A percentile compares a stretch with the other conserved stretches of the same genome.
These are phyloP conservation scores for Zoanthus sociatus DNA, from an alignment of 92 coral and sea anemone genomes.

Conservation along the genomic window DNA sequence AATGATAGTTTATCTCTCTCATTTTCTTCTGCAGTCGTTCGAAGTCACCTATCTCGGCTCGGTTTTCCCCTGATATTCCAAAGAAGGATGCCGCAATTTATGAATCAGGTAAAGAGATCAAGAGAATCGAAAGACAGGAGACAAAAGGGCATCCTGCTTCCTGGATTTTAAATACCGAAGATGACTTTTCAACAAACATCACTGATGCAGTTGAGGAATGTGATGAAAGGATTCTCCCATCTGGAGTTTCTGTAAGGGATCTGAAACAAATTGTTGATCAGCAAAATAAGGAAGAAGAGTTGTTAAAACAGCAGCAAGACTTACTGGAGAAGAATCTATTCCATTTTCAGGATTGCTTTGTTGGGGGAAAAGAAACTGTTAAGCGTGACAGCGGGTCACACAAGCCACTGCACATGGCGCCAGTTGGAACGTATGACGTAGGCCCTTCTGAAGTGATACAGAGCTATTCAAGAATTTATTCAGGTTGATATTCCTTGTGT, in stretches of 20 bases:
- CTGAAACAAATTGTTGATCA: slow-evolving; percentile 67
- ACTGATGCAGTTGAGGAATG: slow-evolving; percentile 13
- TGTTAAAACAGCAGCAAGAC: slow-evolving; percentile 80
- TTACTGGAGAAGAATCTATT: slow-evolving; percentile 75
- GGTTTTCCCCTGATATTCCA: slow-evolving; percentile 60
- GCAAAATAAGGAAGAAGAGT: slow-evolving; percentile 75
- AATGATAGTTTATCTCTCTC: background rate
- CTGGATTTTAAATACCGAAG: slow-evolving; percentile 15
- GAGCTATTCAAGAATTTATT: slow-evolving; percentile 69
- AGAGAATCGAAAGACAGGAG: background rate
- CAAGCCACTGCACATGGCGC: slow-evolving; percentile 51
- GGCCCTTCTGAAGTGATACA: slow-evolving; percentile 72
- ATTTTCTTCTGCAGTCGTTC: slow-evolving; percentile 50
- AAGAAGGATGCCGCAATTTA: slow-evolving; percentile 74
- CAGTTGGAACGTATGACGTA: slow-evolving; percentile 79
- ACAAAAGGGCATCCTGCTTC: background rate
- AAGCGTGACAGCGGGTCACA: slow-evolving; percentile 58
- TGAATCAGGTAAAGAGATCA: slow-evolving; percentile 46
- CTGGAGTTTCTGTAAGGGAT: slow-evolving; percentile 61
- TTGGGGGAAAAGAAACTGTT: slow-evolving; percentile 53
- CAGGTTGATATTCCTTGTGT: slow-evolving; percentile 45
- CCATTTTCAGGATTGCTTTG: slow-evolving; percentile 74
- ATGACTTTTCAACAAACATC: background rate
- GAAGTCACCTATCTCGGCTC: slow-evolving; percentile 76
- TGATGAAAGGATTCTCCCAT: slow-evolving; percentile 29